Base-by-base conservation (phyloP, 2,888 invertebrate species). In the Ecliptopera silaceata region DNA sequence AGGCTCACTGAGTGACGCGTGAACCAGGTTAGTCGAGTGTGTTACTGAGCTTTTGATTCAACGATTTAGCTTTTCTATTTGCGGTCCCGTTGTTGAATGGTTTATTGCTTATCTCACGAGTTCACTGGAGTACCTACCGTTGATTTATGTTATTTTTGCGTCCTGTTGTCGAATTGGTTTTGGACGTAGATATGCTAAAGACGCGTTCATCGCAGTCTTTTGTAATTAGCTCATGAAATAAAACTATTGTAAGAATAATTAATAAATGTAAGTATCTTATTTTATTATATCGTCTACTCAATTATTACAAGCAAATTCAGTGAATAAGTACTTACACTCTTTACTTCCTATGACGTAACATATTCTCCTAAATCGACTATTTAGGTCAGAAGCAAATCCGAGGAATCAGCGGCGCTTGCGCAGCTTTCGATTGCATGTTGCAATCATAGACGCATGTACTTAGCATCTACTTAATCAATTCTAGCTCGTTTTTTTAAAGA, bases 1-100 rank as follows among this genome's bases (percentile, higher is more conserved):
- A 67, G 64, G 61, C 61, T 62, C 59, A 56, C 46, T 61, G 64
- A 61, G 60, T 63, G 60, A 60, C 62, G 64, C 55, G 59, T 46
- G 60, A 61, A 66, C 64, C 65, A 43, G 62, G 63, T 66, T 59
- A 60, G 34, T 54, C 36, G 26, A 48, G 48, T 49, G 29, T 53
- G 39, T 43, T 20, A 51, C 34, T 34, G 17, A 36, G 29, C 31
- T 36, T 43, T 43, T 48, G 34, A 36, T 54, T 50, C 22, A 50
- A 32, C 32, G 22, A 22, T n/a, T 13, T 20, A 4, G 15, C 38
- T 17, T 46, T 34, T 47, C 29, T 34, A 50, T 42, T 50, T 50
- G 34, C 18, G 12, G 48, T 38, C 17, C 38, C n/a, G 29, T 39
- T 5, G 26, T 26, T 39, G 38, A 41, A 48, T 48, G 31, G 31